Evolutionary conservation across 2,888 invertebrate species (phyloP).

Genomic region (Mimachlamys varia): DNA sequence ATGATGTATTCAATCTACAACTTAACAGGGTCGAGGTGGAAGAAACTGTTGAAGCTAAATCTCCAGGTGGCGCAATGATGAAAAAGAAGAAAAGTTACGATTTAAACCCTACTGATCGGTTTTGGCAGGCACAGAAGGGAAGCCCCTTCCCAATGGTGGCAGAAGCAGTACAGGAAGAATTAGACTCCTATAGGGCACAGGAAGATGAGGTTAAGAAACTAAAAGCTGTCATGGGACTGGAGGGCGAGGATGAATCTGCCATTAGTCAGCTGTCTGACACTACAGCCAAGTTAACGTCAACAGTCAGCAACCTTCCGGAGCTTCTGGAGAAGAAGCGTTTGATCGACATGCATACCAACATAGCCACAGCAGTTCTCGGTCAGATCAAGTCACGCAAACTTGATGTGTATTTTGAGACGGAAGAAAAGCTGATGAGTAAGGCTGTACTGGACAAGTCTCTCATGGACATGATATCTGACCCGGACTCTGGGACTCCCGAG

Average conservation of each 20-base stretch:
- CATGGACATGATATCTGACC: slow-evolving; percentile 93
- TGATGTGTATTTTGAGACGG: slow-evolving; percentile 98
- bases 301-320: slow-evolving; percentile 96
- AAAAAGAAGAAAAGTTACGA: slow-evolving; percentile 94
- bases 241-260: slow-evolving; percentile 92
- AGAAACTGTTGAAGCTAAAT: slow-evolving; percentile 83
- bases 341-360: slow-evolving; percentile 99
- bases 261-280: slow-evolving; percentile 86
- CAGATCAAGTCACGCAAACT: slow-evolving; percentile 90
- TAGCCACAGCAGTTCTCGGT: slow-evolving; percentile 90
- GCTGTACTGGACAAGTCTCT: slow-evolving; percentile 88
- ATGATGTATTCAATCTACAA: slow-evolving; percentile 96
- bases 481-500: slow-evolving; percentile 92
- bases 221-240: slow-evolving; percentile 96
- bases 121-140: slow-evolving; percentile 97
- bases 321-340: slow-evolving; percentile 97
- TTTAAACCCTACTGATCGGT: slow-evolving; percentile 92
- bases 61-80: slow-evolving; percentile 74
- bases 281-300: slow-evolving; percentile 91
- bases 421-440: slow-evolving; percentile 96
- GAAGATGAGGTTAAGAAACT: slow-evolving; percentile 98
- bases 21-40: slow-evolving; percentile 92
- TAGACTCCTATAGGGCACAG: slow-evolving; percentile 95
- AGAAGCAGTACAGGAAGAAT: slow-evolving; percentile 98
- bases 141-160: slow-evolving; percentile 89